phyloP scores from a whole-genome alignment of 2,113 vertebrate species.

The Shinisaurus crocodilurus region DNA sequence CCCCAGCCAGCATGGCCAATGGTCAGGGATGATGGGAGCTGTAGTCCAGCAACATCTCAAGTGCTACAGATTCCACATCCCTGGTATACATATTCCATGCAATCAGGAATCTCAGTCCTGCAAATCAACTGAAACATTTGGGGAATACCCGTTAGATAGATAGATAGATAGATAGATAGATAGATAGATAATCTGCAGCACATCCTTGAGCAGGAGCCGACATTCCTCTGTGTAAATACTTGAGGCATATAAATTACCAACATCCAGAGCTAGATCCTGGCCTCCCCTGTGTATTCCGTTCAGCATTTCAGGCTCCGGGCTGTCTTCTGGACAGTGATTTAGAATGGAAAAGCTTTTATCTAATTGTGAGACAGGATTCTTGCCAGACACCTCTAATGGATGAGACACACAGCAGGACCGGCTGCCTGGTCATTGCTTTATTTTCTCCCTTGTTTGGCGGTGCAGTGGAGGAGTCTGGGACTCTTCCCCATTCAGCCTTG shows the following conservation, averaged over 20 bases:
- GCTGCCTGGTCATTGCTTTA: conserved; percentile 17
- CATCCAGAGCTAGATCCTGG: conserved; percentile 13
- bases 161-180: too few relatives aligned
- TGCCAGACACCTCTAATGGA: conserved; percentile 45
- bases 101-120: neutral
- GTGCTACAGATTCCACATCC: neutral
- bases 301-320: conserved; percentile 38
- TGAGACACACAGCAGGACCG: conserved; percentile 26
- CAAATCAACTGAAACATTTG: neutral
- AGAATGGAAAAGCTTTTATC: conserved; percentile 47
- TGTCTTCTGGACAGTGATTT: conserved; percentile 43
- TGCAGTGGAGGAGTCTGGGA: neutral
- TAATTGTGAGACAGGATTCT: conserved; percentile 41
- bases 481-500: neutral
- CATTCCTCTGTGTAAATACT: conserved; percentile 24
- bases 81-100: neutral
- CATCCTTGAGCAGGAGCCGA: conserved; percentile 22
- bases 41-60: neutral
- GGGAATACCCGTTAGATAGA: neutral
- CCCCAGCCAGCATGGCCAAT: neutral
- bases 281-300: conserved; percentile 27
- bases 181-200: neutral
- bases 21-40: neutral
- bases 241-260: conserved; percentile 37
- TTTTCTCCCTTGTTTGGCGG: neutral